Conservation (phyloP, 1,140 invertebrate genomes). For the Macrostomum lignano region DNA sequence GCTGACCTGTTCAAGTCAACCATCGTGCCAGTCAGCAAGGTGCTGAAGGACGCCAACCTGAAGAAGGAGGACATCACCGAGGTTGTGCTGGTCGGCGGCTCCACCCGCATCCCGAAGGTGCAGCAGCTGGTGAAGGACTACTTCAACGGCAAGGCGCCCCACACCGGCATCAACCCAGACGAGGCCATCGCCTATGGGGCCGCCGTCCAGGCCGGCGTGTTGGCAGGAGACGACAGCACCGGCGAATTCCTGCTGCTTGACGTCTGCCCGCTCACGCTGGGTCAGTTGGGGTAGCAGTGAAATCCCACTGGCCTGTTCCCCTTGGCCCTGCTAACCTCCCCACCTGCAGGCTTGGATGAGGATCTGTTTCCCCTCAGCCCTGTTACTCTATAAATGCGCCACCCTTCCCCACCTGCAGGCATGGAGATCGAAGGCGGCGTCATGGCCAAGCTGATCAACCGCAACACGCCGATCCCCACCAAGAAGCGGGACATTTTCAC, state of each 20-base stretch:
- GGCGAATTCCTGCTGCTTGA: constrained; percentile 4
- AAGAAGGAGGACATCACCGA: constrained; percentile 8
- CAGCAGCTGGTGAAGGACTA: constrained; percentile 9
- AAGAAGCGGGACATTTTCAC: constrained; percentile 98
- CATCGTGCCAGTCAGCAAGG: constrained; percentile 7
- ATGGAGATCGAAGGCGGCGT: constrained; percentile 98
- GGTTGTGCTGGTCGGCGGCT: constrained; percentile 14
- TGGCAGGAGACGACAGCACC: constrained; percentile 9
- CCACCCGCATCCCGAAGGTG: constrained; percentile 11
- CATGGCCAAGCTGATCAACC: constrained; percentile 88
- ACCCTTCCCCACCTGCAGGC: no score
- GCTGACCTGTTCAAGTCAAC: constrained; percentile 30
- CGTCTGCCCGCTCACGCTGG: constrained; percentile 11
- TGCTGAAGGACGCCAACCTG: constrained; percentile 10
- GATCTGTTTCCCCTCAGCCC: no score
- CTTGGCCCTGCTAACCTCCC: no score
- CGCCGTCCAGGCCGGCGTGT: constrained; percentile 38
- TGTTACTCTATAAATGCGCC: no score
- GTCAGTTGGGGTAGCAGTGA: no score
- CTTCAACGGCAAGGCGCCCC: constrained; percentile 10
- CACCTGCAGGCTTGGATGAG: no score
- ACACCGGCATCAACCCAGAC: constrained; percentile 31
- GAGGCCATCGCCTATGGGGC: constrained; percentile 61
- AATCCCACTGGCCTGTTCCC: no score
- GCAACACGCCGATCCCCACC: constrained; percentile 95